Percentiles rank a stretch among this genome's conserved stretches.
Evolutionary conservation across 2,797 vertebrate species (phyloP).

Genomic region (Sibirionetta formosa): DNA sequence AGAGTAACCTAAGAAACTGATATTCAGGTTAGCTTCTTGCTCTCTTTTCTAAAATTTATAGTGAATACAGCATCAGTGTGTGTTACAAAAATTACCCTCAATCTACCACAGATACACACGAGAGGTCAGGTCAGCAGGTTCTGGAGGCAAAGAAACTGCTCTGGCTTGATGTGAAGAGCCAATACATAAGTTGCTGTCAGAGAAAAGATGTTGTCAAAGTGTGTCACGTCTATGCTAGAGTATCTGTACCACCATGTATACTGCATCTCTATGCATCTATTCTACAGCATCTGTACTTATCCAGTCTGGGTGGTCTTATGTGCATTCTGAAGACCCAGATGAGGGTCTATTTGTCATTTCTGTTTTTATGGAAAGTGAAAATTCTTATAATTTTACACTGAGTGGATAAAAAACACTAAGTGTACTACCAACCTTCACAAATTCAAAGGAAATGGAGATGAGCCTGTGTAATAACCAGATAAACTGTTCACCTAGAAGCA

Average conservation of each 20-base stretch:
- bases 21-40: background rate
- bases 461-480: background rate
- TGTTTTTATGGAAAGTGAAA: background rate
- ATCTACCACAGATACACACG: accelerated
- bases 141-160: background rate
- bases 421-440: background rate
- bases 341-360: background rate
- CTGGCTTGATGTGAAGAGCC: background rate
- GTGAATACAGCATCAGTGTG: background rate
- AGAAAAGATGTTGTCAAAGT: background rate
- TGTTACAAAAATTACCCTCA: background rate
- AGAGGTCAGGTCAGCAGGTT: background rate
- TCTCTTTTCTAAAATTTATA: background rate
- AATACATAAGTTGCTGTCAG: background rate
- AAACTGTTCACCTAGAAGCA: background rate
- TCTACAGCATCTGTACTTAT: background rate
- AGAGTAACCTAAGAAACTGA: background rate
- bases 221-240: background rate
- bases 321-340: background rate
- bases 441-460: background rate
- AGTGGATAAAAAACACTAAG: accelerated
- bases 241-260: background rate
- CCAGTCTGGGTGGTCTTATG: background rate
- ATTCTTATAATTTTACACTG: background rate
- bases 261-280: too few relatives aligned